These are phyloP conservation scores for Argyra leucocephala DNA, from an alignment of 2,888 invertebrate species.

Conservation along the genomic window DNA sequence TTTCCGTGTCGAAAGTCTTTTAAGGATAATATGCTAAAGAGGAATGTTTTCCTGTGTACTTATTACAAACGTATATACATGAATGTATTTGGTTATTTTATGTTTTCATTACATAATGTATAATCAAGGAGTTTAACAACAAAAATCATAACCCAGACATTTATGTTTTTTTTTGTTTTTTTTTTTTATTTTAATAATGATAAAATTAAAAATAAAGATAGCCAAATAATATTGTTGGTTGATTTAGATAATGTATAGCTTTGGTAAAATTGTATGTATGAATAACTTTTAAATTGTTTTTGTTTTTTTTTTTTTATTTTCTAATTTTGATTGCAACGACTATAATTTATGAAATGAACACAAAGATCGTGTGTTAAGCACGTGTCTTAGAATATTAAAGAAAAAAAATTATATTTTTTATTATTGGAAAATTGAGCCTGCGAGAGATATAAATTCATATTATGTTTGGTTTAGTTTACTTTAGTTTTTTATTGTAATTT, in stretches of 20 bases:
- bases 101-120: too few relatives aligned
- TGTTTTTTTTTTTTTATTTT: not conserved
- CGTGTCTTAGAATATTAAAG: not conserved
- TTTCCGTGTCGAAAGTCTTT: not conserved
- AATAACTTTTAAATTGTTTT: not conserved
- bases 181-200: too few relatives aligned
- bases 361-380: not conserved
- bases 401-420: too few relatives aligned
- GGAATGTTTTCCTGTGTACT: not conserved
- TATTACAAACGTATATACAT: not conserved
- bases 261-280: not conserved
- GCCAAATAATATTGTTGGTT: not conserved
- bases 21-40: not conserved
- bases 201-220: too few relatives aligned
- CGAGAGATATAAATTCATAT: too few relatives aligned
- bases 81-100: too few relatives aligned
- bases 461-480: too few relatives aligned
- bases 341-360: slow-evolving; percentile 1
- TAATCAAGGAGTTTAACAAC: too few relatives aligned
- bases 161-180: too few relatives aligned
- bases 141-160: too few relatives aligned
- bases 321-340: not conserved
- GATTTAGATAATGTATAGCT: not conserved
- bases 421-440: too few relatives aligned
- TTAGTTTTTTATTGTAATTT: too few relatives aligned